Evolutionary conservation across 2,888 invertebrate species (phyloP), one percentile per base, ranked within the genome.

Genomic region (Deroplatys truncata): DNA sequence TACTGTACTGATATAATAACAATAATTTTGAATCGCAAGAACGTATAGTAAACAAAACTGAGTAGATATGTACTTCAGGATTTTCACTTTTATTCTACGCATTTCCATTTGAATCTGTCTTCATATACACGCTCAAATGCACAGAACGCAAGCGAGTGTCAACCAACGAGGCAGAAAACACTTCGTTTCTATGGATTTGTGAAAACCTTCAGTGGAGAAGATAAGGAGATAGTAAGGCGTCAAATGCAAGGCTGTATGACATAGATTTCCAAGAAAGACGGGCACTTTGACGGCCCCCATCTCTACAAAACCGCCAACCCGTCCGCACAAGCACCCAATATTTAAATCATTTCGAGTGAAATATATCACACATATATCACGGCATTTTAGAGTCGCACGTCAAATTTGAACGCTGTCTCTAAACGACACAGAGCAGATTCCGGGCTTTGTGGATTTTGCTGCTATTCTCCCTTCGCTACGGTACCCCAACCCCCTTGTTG

Each of bases 391-490:
- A 85, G 87, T 72, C 43, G 72, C 87, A 88, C 84, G 89, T 89
- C 89, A 89, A 86, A 87, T 89, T 88, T 89, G 89, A 89, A 88
- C 72, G 89, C 49, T 88, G 87, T 89, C 89, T 87, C 87, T 72
- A 89, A 89, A 89, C 88, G 89, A 89, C 89, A 84, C 84, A 84
- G 84, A 84, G 84, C 89, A 89, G 89, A 89, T 89, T 88, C 88
- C 89, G 25, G 86, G 89, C 89, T 87, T 89, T 89, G 89, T 89
- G 89, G 86, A 87, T 86, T 87, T 89, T 83, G 43, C 88, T 31
- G 86, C 86, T 31, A 35, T 82, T 82, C 82, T 85, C 89, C 72
- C 88, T 84, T 83, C 83, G 25, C 82, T 10, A 43, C 86, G 49
- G 31, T 84, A 35, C 56, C 89, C 83, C 84, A 87, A 31, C 56